phyloP scores from a whole-genome alignment of 1,140 invertebrate genomes.

The Bactericera cockerelli region DNA sequence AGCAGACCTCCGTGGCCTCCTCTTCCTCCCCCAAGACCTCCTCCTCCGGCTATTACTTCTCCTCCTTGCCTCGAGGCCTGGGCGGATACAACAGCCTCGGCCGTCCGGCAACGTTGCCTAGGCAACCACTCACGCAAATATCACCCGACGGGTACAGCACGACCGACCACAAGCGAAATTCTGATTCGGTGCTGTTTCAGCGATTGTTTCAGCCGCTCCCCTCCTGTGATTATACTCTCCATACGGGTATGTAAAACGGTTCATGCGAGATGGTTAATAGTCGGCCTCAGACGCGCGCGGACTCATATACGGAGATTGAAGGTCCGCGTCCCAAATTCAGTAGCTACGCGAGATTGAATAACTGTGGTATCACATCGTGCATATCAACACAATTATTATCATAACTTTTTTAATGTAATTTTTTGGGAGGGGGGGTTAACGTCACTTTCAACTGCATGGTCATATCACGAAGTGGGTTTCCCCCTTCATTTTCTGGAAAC shows the following conservation, averaged over 20 bases:
- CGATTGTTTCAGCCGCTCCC: constrained; percentile 33
- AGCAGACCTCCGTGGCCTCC: constrained; percentile 1
- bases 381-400: too few relatives aligned
- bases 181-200: constrained; percentile 36
- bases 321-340: too few relatives aligned
- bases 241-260: constrained; percentile 23
- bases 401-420: too few relatives aligned
- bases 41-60: constrained; percentile 26
- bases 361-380: too few relatives aligned
- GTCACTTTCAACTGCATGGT: too few relatives aligned
- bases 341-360: too few relatives aligned
- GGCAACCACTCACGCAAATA: constrained; percentile 30
- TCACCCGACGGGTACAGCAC: constrained; percentile 23
- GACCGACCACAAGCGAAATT: constrained; percentile 34
- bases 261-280: too few relatives aligned
- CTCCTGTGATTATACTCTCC: constrained; percentile 32
- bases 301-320: too few relatives aligned
- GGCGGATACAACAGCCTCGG: constrained; percentile 30
- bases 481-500: too few relatives aligned
- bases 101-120: constrained; percentile 31
- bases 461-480: too few relatives aligned
- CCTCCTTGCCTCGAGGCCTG: constrained; percentile 31
- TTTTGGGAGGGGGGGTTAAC: too few relatives aligned
- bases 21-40: constrained; percentile 25
- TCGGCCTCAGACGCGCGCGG: too few relatives aligned